These are phyloP conservation scores for Raja brachyura DNA, from an alignment of 2,113 vertebrate species.

Conservation along the genomic window DNA sequence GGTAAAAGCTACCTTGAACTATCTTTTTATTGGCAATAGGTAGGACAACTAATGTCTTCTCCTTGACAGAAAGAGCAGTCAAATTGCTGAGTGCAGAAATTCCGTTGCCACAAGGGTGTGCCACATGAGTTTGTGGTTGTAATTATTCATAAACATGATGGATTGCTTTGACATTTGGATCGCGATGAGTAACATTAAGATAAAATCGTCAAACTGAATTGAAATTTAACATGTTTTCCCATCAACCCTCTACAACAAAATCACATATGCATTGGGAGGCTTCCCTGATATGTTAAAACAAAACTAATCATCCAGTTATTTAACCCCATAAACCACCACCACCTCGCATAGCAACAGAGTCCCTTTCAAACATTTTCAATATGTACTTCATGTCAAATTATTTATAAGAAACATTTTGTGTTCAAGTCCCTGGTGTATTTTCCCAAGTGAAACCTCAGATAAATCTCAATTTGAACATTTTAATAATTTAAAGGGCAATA, in stretches of 20 bases:
- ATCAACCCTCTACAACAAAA: background rate
- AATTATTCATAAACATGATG: background rate
- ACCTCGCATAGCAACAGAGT: background rate
- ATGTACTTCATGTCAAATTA: background rate
- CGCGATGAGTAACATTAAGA: background rate
- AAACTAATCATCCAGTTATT: too few species aligned
- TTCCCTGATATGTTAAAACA: too few species aligned
- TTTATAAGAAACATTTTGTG: background rate
- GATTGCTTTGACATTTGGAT: background rate
- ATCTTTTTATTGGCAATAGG: background rate
- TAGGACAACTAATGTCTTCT: background rate
- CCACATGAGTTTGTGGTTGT: background rate
- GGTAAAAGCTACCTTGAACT: background rate
- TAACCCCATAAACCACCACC: too few species aligned
- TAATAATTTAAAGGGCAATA: background rate
- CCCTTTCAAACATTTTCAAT: background rate
- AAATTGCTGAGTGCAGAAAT: background rate
- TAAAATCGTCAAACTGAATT: background rate
- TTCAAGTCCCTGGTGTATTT: background rate
- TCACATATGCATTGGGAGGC: background rate
- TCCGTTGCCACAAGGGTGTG: background rate
- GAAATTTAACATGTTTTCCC: background rate
- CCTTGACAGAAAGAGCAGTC: background rate
- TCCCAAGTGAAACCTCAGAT: background rate
- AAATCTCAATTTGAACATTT: background rate